Conservation (phyloP, 2,797 vertebrate species). For the Macropus fuliginosus region DNA sequence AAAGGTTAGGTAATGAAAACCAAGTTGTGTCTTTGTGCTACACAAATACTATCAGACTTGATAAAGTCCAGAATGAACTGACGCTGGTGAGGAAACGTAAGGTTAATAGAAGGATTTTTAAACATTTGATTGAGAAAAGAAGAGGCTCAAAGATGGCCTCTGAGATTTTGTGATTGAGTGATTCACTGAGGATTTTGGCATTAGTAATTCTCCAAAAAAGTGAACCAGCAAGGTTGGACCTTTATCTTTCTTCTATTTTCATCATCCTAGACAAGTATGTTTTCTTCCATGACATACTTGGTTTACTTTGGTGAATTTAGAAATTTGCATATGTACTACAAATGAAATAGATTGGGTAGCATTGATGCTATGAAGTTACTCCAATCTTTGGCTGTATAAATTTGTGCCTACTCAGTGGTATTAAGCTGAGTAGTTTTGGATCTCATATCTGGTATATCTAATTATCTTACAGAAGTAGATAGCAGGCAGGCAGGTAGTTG, state of each 20-base stretch:
- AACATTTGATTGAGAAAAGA: neutral
- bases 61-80: neutral
- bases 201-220: neutral
- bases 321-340: neutral
- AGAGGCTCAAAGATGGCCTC: neutral
- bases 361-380: neutral
- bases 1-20: neutral
- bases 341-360: neutral
- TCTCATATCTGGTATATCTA: neutral
- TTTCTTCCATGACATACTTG: neutral
- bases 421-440: neutral
- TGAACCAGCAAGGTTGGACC: neutral
- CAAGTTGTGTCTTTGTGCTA: neutral
- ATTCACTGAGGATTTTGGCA: too few species aligned
- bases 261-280: neutral
- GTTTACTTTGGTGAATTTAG: neutral
- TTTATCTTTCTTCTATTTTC: neutral
- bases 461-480: neutral
- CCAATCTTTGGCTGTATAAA: neutral
- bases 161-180: neutral
- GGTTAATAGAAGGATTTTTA: neutral
- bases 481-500: neutral
- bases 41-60: neutral
- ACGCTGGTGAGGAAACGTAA: neutral
- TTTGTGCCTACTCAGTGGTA: neutral